Base-by-base conservation (phyloP, 2,888 invertebrate species). In the Ormyrus thymus region DNA sequence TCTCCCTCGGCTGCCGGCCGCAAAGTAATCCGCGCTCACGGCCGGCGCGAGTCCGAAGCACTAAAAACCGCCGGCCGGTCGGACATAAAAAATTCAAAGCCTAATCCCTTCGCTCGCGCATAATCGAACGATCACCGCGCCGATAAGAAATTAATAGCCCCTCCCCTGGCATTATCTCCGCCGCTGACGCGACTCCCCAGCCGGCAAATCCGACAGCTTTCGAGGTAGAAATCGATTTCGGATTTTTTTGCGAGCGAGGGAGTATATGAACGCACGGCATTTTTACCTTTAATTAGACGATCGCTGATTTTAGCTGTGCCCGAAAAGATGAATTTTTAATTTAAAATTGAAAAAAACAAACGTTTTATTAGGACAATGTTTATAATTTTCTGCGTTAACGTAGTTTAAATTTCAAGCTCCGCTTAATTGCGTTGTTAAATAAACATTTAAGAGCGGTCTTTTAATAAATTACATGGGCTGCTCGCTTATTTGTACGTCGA, bases 121-220 rank as follows among this genome's bases (percentile, higher is more conserved):
- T 71, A 71, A 77, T 77, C 65, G 72, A 29, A 43, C 66, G 61
- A 66, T 66, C 55, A 3, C 29, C 29, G 29, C 50, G 46, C 15
- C 45, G 62, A 74, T 78, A 78, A 78, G 69, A 56, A 74, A 78
- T 74, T 69, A 70, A 74, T 62, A 58, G 69, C 62, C 43, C 61
- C 45, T 3, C 48, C 13, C 9, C 45, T 7, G 29, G 59, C 59
- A 66, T 74, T 74, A 74, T 74, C 58, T 66, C 43, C n/a, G 11
- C 29, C 29, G 29, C 29, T 29, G 29, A 29, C 29, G 29, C 4
- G 29, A 29, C 11, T 8, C 8, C 59, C 8, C 3, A n/a, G n/a
- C 10, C 1, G 9, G 59, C 59, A 66, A 66, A 66, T 66, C 66
- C 58, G 59, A 13, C n/a, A 11, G 10, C 56, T 7, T 10, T 51